phyloP scores from a whole-genome alignment of 2,113 vertebrate species.

The Ia io region DNA sequence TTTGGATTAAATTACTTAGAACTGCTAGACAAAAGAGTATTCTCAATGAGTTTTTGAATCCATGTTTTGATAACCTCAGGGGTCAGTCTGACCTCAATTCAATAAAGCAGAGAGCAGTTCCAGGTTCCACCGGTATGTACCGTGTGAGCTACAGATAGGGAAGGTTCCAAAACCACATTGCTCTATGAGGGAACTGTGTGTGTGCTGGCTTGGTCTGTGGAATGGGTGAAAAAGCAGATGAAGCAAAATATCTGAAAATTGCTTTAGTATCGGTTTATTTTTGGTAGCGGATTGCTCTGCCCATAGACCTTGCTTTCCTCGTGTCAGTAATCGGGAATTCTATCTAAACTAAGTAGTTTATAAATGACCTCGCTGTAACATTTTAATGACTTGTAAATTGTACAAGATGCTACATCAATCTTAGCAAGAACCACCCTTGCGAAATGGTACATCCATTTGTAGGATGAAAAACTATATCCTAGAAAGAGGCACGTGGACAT shows the following conservation, averaged over 20 bases:
- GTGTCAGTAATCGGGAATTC: not conserved
- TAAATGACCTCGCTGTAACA: not conserved
- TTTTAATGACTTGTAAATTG: not conserved
- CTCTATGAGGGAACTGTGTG: conserved; percentile 42
- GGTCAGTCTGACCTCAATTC: conserved; percentile 60
- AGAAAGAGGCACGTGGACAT: not conserved
- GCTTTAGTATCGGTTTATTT: conserved; percentile 35
- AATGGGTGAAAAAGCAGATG: conserved; percentile 4
- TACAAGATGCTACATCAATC: not conserved
- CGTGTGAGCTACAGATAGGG: conserved; percentile 8
- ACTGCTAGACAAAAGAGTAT: conserved; percentile 45
- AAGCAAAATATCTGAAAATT: conserved; percentile 25
- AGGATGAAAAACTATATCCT: not conserved
- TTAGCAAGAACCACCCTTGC: not conserved
- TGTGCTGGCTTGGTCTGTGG: not conserved
- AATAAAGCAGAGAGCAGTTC: conserved; percentile 16
- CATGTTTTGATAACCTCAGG: conserved; percentile 65
- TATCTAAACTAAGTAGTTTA: not conserved
- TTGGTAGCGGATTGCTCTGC: not conserved
- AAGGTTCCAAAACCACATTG: conserved; percentile 25
- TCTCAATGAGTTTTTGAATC: conserved; percentile 35
- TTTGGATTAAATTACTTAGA: conserved; percentile 46
- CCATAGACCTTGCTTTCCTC: not conserved
- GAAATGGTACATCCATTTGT: not conserved
- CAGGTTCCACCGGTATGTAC: not conserved